Base-by-base conservation (phyloP, 2,888 invertebrate species). In the Dichetophora obliterata region DNA sequence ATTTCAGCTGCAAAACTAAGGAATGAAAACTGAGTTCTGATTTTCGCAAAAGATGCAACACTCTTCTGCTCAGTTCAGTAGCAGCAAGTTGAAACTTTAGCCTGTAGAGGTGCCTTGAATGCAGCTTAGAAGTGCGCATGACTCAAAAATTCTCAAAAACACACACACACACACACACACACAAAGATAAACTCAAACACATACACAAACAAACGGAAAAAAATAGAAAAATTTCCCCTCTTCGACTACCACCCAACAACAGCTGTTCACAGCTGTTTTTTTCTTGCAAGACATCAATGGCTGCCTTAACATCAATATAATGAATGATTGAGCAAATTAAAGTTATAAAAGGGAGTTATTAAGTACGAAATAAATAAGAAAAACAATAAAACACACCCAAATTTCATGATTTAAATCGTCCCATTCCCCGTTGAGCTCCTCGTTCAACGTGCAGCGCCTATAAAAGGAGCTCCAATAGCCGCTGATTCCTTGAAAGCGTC, bases 361-460 rank as follows among this genome's bases (percentile, higher is more conserved):
- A 22, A 31, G 31, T 16, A 22, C 14, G 14, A n/a, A 50, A 52
- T 11, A 52, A 76, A 31, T 48, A 48, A 61, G 76, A 61, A 27
- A 52, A 14, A 43, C 78, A 75, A 73, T 75, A 22, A 80, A 83
- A 86, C 89, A 79, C 79, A 89, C 89, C 89, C 87, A 87, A 81
- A 89, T 88, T 43, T 88, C 87, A 11, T 82, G 70, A 74, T 88
- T 84, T 0, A 89, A 59, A 5, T 81, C 71, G 3, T 77, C 74
- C 89, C 89, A 89, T 77, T 89, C 89, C 3, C 81, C 80, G 77
- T 88, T 88, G 0, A 89, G 69, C 57, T 88, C 86, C 3, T 79
- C 75, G 68, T 88, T 87, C 27, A 89, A 80, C 8, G 82, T 78
- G 24, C 83, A 83, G 61, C 85, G 84, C 5, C 87, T 83, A 80